phyloP scores from a whole-genome alignment of 2,797 vertebrate species.

The Masticophis lateralis region DNA sequence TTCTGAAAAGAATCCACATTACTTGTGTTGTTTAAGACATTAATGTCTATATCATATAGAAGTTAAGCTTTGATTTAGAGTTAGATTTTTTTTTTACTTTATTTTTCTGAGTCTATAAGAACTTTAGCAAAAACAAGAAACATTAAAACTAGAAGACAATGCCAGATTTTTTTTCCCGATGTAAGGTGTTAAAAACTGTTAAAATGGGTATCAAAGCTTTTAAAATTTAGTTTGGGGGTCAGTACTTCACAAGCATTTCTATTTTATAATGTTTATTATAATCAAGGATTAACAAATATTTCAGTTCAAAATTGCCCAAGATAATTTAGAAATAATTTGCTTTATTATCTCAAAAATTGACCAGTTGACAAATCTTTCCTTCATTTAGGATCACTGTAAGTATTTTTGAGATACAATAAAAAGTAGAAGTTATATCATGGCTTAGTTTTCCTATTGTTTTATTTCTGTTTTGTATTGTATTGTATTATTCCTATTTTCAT shows the following conservation, averaged over 20 bases:
- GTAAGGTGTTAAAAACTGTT: background rate
- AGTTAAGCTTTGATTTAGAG: background rate
- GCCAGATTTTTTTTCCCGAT: too few relatives aligned
- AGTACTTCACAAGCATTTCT: background rate
- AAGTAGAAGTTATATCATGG: background rate
- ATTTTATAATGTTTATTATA: background rate
- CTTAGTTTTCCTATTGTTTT: slow-evolving; percentile 38
- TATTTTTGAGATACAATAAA: background rate
- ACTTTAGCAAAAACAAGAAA: background rate
- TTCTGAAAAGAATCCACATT: background rate
- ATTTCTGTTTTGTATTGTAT: too few relatives aligned
- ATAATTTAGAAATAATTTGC: background rate
- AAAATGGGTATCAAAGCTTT: background rate
- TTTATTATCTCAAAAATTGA: background rate
- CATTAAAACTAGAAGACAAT: background rate
- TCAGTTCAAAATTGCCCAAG: background rate
- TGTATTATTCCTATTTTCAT: slow-evolving; percentile 21
- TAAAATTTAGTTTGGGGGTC: background rate
- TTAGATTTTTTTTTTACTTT: background rate
- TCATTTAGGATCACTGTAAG: background rate
- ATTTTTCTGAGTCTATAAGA: background rate
- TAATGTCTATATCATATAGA: background rate
- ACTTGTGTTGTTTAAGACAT: background rate
- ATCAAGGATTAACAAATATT: background rate
- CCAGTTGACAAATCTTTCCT: background rate